Percentiles rank a stretch among this genome's conserved stretches.
These are phyloP conservation scores for Cynodonichthys magdalenae DNA, from an alignment of 2,797 vertebrate genomes.

Conservation along the genomic window DNA sequence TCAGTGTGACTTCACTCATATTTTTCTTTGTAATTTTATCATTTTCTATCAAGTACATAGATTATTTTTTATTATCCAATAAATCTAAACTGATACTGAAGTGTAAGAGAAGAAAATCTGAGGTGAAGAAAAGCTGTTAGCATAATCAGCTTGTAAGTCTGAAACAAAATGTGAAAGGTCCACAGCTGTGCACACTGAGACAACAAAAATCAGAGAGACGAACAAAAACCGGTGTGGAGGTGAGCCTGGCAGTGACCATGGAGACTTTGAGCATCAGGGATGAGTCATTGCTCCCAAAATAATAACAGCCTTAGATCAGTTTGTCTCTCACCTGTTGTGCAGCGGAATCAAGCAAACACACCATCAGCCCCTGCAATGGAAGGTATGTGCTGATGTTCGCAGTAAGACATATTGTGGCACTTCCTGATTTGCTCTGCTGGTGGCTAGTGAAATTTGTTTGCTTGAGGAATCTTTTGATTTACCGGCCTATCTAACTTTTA, in stretches of 20 bases:
- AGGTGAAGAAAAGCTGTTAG: background rate
- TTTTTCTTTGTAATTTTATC: background rate
- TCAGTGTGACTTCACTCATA: background rate
- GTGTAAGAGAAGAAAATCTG: background rate
- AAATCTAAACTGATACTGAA: background rate
- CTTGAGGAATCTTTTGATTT: too few relatives aligned
- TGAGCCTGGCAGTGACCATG: slow-evolving; percentile 43
- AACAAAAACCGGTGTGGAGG: slow-evolving; percentile 7
- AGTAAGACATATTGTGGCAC: slow-evolving; percentile 4
- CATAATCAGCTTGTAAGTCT: background rate
- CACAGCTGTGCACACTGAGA: background rate
- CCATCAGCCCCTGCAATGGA: slow-evolving; percentile 11
- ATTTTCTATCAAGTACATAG: background rate
- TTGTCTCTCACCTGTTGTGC: slow-evolving; percentile 34
- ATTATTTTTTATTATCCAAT: background rate
- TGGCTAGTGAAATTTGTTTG: too few relatives aligned
- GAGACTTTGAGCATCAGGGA: slow-evolving; percentile 21
- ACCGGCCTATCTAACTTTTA: too few relatives aligned
- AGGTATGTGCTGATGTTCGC: background rate
- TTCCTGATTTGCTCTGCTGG: background rate
- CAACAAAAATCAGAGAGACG: background rate
- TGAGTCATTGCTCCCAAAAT: slow-evolving; percentile 51
- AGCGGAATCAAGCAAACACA: slow-evolving; percentile 1
- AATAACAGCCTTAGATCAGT: slow-evolving; percentile 19
- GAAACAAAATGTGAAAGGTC: slow-evolving; percentile 1